phyloP scores from a whole-genome alignment of 2,113 vertebrate genomes.

The Connochaetes taurinus region DNA sequence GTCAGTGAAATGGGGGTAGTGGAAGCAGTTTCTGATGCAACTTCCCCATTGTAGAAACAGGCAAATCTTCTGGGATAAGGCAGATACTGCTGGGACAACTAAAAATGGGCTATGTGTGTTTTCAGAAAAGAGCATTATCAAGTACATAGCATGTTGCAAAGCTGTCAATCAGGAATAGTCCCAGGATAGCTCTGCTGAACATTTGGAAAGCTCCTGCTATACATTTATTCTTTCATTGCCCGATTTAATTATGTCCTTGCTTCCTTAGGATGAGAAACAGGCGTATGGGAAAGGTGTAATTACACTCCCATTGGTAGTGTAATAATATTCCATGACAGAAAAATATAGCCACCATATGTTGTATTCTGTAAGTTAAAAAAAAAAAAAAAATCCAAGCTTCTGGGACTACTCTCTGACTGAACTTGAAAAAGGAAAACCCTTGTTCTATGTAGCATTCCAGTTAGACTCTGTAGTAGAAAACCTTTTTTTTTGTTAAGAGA shows the following conservation, averaged over 20 bases:
- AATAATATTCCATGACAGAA: conserved; percentile 61
- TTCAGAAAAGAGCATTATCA: conserved; percentile 21
- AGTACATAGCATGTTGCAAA: background rate
- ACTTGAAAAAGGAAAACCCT: conserved; percentile 36
- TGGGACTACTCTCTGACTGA: conserved; percentile 24
- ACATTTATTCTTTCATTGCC: conserved; percentile 50
- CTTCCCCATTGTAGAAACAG: background rate
- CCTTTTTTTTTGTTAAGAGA: background rate
- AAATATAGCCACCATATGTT: conserved; percentile 64
- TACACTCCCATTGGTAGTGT: conserved; percentile 69
- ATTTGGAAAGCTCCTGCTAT: conserved; percentile 39
- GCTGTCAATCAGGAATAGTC: conserved; percentile 44
- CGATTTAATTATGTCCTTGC: conserved; percentile 61
- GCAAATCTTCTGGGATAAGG: background rate
- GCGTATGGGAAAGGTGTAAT: conserved; percentile 68
- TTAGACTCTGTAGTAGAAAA: background rate
- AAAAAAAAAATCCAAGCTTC: conserved; percentile 7
- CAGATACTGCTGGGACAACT: background rate
- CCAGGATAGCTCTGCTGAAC: background rate
- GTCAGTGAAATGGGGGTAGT: background rate
- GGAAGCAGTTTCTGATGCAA: background rate
- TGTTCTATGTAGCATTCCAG: background rate
- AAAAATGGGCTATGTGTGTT: background rate
- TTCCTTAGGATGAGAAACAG: conserved; percentile 49
- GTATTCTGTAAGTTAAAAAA: conserved; percentile 49